These are phyloP conservation scores for Heliconius hewitsoni DNA, from an alignment of 1,140 invertebrate species.

Conservation along the genomic window DNA sequence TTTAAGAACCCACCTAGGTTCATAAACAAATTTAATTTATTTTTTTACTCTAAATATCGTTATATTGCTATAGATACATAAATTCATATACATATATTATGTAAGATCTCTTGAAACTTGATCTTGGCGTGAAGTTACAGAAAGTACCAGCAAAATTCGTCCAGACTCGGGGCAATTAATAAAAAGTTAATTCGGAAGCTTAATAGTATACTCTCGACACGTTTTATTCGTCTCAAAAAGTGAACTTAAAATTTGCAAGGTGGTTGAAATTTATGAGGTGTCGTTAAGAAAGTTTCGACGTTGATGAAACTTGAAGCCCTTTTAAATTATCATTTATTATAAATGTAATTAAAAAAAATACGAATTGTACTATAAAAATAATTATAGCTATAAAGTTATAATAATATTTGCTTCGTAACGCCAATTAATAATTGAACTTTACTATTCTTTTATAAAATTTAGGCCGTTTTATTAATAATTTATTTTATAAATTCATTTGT, in stretches of 20 bases:
- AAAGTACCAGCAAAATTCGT: slow-evolving; percentile 50
- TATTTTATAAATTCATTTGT: too few species aligned
- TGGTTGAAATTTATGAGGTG: slow-evolving; percentile 64
- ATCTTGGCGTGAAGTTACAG: not conserved
- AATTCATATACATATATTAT: not conserved
- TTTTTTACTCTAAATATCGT: too few species aligned
- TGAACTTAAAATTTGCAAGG: slow-evolving; percentile 58
- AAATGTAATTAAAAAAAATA: not conserved
- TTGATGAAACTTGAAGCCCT: slow-evolving; percentile 55
- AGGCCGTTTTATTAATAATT: not conserved
- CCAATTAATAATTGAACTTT: not conserved
- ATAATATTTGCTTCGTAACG: not conserved
- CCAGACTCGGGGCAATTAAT: slow-evolving; percentile 53
- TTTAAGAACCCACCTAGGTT: too few species aligned
- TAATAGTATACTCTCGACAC: slow-evolving; percentile 56
- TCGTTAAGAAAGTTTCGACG: slow-evolving; percentile 62
- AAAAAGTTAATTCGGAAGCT: slow-evolving; percentile 64
- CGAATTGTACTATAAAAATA: not conserved
- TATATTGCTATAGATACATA: too few species aligned
- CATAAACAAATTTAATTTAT: not conserved
- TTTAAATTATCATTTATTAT: slow-evolving; percentile 50
- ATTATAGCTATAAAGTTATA: not conserved
- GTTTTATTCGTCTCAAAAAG: slow-evolving; percentile 62
- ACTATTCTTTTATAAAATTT: not conserved
- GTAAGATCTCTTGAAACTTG: not conserved